A percentile compares a stretch with the other conserved stretches of the same genome.
Conservation (phyloP, 2,888 invertebrate species). For the Geophilus truncorum region DNA sequence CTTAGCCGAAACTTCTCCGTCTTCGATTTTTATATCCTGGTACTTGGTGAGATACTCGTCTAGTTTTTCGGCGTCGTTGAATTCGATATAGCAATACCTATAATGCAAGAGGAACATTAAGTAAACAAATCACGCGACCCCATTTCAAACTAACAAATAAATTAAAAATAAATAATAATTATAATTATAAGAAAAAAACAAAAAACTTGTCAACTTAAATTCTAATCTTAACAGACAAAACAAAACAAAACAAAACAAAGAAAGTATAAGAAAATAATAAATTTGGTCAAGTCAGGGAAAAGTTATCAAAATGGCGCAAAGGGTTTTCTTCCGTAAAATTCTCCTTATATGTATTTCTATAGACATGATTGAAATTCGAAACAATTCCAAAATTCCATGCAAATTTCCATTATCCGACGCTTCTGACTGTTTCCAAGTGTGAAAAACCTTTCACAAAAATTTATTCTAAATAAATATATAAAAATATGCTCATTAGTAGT, state of each 20-base stretch:
- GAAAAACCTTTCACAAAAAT: neutral
- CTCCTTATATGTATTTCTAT: neutral
- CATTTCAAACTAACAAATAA: neutral
- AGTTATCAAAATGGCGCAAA: neutral
- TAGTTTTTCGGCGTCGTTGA: conserved; percentile 30
- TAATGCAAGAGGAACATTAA: too few relatives aligned
- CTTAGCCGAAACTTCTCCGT: conserved; percentile 33
- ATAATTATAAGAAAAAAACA: neutral
- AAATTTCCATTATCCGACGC: neutral
- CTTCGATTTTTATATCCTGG: conserved; percentile 33
- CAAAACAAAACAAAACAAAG: neutral
- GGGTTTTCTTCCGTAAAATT: neutral
- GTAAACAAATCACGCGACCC: neutral
- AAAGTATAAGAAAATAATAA: neutral
- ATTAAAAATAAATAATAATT: neutral
- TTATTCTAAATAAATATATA: neutral
- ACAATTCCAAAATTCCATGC: neutral
- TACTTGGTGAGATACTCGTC: conserved; percentile 32
- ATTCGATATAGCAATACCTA: conserved; percentile 33
- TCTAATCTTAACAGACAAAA: neutral
- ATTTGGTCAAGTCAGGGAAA: neutral
- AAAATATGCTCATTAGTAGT: neutral
- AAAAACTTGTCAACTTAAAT: neutral
- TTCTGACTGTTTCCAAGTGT: neutral
- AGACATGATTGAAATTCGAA: neutral